These are phyloP conservation scores for Rhodinocichla rosea DNA, from an alignment of 2,113 vertebrate genomes.

Conservation along the genomic window DNA sequence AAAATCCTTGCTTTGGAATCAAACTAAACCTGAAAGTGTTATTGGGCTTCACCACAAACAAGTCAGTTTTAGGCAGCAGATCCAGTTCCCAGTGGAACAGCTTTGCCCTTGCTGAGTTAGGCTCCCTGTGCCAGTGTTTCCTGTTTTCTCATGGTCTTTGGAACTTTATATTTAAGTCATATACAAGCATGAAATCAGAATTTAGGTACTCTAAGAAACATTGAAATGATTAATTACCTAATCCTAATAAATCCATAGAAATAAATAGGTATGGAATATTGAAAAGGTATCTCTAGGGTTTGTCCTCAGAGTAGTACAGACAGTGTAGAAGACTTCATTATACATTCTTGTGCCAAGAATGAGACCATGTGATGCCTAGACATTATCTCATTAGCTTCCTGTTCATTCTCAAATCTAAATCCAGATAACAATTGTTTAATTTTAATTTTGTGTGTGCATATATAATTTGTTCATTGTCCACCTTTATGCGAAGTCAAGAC, in stretches of 20 bases:
- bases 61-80: neutral
- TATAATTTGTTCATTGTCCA: neutral
- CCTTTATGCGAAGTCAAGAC: neutral
- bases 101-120: neutral
- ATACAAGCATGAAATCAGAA: neutral
- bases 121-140: neutral
- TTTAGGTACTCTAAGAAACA: neutral
- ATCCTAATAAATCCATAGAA: neutral
- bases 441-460: neutral
- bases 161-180: neutral
- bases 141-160: neutral
- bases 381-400: slow-evolving; percentile 32
- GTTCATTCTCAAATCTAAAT: neutral
- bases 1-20: neutral
- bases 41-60: neutral
- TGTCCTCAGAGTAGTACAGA: neutral
- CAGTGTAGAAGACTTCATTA: neutral
- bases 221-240: neutral
- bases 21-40: neutral
- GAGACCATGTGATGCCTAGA: neutral
- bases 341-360: neutral
- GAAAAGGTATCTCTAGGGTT: neutral
- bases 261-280: neutral
- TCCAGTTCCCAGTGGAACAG: neutral
- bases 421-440: neutral